phyloP scores from a whole-genome alignment of 2,888 invertebrate species.

The Noctuana brunneofusca region DNA sequence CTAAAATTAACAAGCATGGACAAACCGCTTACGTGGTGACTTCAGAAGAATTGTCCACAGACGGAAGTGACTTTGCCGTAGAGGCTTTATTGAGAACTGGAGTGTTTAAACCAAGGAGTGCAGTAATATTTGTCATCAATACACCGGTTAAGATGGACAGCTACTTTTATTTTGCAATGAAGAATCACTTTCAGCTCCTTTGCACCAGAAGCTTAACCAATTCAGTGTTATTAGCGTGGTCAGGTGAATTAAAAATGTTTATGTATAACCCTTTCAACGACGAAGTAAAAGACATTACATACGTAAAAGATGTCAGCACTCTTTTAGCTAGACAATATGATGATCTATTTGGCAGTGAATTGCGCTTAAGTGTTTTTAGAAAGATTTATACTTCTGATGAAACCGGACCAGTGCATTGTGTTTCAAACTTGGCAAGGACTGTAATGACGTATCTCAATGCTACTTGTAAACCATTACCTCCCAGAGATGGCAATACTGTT shows the following conservation, averaged over 20 bases:
- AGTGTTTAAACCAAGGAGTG: slow-evolving; percentile 69
- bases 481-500: slow-evolving; percentile 69
- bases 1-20: slow-evolving; percentile 69
- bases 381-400: slow-evolving; percentile 60
- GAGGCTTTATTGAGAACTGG: slow-evolving; percentile 65
- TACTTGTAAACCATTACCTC: slow-evolving; percentile 59
- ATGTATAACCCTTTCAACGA: slow-evolving; percentile 78
- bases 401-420: slow-evolving; percentile 58
- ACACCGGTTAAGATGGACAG: slow-evolving; percentile 55
- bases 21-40: slow-evolving; percentile 70
- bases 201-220: slow-evolving; percentile 81
- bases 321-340: slow-evolving; percentile 58
- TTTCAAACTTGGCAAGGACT: slow-evolving; percentile 57
- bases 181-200: slow-evolving; percentile 73
- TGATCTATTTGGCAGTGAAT: slow-evolving; percentile 60
- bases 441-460: slow-evolving; percentile 67
- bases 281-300: slow-evolving; percentile 64
- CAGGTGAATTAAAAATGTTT: slow-evolving; percentile 66
- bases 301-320: slow-evolving; percentile 59
- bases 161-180: slow-evolving; percentile 67
- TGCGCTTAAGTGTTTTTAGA: slow-evolving; percentile 67
- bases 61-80: slow-evolving; percentile 61
- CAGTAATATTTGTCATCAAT: slow-evolving; percentile 70
- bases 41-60: slow-evolving; percentile 57
- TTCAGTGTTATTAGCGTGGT: slow-evolving; percentile 64